These are phyloP conservation scores for Mythimna loreyi DNA, from an alignment of 2,888 invertebrate species.

Conservation along the genomic window DNA sequence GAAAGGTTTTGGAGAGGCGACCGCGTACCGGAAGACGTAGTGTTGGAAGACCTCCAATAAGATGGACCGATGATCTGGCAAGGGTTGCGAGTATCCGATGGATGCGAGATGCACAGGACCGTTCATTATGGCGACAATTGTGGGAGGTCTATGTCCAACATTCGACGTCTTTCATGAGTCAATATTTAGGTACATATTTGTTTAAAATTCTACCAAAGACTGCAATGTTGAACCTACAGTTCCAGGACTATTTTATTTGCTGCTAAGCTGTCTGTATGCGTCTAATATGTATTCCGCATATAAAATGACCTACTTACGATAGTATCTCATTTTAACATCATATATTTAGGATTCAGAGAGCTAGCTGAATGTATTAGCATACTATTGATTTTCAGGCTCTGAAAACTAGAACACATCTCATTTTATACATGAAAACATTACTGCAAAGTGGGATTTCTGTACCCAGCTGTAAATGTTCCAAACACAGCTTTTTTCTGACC, in stretches of 20 bases:
- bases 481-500: not conserved
- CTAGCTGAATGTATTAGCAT: slow-evolving; percentile 28
- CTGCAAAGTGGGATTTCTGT: not conserved
- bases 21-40: too few species aligned
- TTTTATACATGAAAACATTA: slow-evolving; percentile 20
- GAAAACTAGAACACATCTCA: not conserved
- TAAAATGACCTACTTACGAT: slow-evolving; percentile 4
- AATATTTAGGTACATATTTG: too few species aligned
- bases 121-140: too few species aligned
- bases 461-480: not conserved
- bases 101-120: too few species aligned
- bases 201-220: too few species aligned
- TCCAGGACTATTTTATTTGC: not conserved
- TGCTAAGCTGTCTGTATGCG: not conserved
- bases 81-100: too few species aligned
- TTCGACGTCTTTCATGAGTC: too few species aligned
- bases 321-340: not conserved
- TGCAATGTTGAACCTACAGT: not conserved
- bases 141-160: too few species aligned
- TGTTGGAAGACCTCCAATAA: too few species aligned
- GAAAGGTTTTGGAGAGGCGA: too few species aligned
- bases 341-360: slow-evolving; percentile 14
- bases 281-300: not conserved
- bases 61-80: too few species aligned
- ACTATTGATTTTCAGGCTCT: slow-evolving; percentile 33